Conservation (phyloP, 2,113 vertebrate species). For the Chrysochloris asiatica region DNA sequence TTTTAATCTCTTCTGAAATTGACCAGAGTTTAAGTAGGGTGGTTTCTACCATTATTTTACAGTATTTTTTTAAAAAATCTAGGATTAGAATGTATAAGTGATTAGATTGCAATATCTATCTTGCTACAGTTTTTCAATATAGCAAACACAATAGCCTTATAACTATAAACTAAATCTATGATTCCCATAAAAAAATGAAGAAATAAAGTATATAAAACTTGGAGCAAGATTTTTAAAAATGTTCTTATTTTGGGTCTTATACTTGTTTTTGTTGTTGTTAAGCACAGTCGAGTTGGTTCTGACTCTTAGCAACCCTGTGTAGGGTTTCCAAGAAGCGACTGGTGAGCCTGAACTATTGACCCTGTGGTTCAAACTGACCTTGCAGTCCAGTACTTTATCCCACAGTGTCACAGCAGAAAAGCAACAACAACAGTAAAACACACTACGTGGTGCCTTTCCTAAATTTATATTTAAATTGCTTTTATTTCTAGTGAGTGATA, state of each 20-base stretch:
- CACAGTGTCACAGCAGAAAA: not conserved
- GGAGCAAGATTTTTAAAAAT: not conserved
- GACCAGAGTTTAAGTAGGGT: not conserved
- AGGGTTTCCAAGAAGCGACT: too few relatives aligned
- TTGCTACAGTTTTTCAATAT: not conserved
- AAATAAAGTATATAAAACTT: not conserved
- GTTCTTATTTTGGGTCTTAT: too few relatives aligned
- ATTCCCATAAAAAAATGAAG: not conserved
- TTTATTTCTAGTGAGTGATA: too few relatives aligned
- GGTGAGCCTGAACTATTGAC: too few relatives aligned
- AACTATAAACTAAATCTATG: not conserved
- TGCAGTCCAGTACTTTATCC: too few relatives aligned
- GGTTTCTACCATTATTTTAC: not conserved
- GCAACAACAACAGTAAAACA: not conserved
- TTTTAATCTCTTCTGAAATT: not conserved
- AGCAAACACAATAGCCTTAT: not conserved
- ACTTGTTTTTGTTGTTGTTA: too few relatives aligned
- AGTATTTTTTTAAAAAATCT: not conserved
- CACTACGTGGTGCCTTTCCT: too few relatives aligned
- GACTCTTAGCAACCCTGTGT: too few relatives aligned
- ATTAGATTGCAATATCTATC: not conserved
- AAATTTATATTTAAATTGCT: too few relatives aligned
- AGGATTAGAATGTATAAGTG: not conserved
- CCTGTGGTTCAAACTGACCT: too few relatives aligned
- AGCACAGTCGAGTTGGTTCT: too few relatives aligned